phyloP scores from a whole-genome alignment of 1,140 invertebrate genomes.

The Lasaia peninsularis region DNA sequence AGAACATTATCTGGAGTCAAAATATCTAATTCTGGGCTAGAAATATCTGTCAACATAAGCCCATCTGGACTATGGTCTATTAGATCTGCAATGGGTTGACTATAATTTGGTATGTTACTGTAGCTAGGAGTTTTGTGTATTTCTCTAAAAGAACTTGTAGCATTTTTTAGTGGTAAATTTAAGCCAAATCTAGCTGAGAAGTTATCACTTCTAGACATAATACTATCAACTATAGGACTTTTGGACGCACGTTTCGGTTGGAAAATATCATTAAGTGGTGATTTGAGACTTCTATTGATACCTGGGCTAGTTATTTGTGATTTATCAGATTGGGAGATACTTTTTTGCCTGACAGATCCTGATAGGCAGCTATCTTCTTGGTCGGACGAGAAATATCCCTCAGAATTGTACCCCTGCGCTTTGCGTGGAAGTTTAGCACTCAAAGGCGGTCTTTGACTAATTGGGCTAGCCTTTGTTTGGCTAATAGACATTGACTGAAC shows the following conservation, averaged over 20 bases:
- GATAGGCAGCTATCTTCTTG: constrained; percentile 78
- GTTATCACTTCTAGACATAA: constrained; percentile 75
- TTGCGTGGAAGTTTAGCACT: constrained; percentile 78
- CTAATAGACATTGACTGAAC: constrained; percentile 83
- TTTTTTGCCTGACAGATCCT: constrained; percentile 55
- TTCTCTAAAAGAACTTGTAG: constrained; percentile 68
- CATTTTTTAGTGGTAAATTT: constrained; percentile 73
- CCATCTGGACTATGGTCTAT: constrained; percentile 74
- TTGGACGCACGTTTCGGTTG: constrained; percentile 63
- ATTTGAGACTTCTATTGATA: constrained; percentile 51
- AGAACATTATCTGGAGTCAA: constrained; percentile 75
- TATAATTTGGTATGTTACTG: constrained; percentile 47
- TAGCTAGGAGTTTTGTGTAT: constrained; percentile 62
- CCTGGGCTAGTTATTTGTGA: constrained; percentile 44
- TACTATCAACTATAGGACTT: constrained; percentile 75
- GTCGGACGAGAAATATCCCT: constrained; percentile 84
- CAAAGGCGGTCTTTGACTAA: constrained; percentile 76
- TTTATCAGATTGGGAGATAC: constrained; percentile 50
- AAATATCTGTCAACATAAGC: constrained; percentile 75
- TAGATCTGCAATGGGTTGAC: constrained; percentile 57
- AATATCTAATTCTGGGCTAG: constrained; percentile 79
- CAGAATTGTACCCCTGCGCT: constrained; percentile 81
- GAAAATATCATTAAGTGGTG: constrained; percentile 45
- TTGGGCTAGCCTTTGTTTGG: constrained; percentile 46
- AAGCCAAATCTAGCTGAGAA: constrained; percentile 61